Evolutionary conservation across 1,140 invertebrate genomes (phyloP).

Genomic region (Bombus polaris): DNA sequence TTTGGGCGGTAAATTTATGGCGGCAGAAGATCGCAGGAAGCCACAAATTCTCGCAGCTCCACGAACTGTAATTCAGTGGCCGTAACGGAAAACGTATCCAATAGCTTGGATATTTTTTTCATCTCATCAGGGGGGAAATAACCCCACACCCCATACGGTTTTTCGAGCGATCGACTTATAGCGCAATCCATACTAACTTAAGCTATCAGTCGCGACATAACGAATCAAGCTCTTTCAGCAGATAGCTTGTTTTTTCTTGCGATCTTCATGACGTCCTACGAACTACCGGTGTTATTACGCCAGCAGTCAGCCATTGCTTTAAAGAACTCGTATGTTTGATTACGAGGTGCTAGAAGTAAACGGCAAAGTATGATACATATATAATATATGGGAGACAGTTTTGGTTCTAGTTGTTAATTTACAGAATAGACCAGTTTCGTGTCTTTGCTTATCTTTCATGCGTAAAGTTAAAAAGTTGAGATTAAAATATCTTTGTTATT

Average conservation of each 20-base stretch:
- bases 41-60: constrained; percentile 55
- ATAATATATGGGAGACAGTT: too few species aligned
- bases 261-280: background rate
- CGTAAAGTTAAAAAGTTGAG: too few species aligned
- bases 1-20: constrained; percentile 45
- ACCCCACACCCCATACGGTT: background rate
- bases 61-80: constrained; percentile 45
- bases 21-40: constrained; percentile 51
- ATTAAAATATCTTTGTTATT: too few species aligned
- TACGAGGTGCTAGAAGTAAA: background rate
- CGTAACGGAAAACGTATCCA: constrained; percentile 2
- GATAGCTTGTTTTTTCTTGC: background rate
- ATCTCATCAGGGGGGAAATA: background rate
- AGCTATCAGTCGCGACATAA: background rate
- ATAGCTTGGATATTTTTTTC: constrained; percentile 2
- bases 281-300: too few species aligned
- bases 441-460: too few species aligned
- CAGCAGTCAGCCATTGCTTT: background rate
- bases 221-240: background rate
- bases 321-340: background rate
- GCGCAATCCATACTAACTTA: constrained; percentile 8
- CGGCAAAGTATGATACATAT: too few species aligned
- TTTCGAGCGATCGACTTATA: background rate
- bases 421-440: background rate
- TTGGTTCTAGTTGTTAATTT: background rate